Base-by-base conservation (phyloP, 2,888 invertebrate genomes). In the Celastrina argiolus region DNA sequence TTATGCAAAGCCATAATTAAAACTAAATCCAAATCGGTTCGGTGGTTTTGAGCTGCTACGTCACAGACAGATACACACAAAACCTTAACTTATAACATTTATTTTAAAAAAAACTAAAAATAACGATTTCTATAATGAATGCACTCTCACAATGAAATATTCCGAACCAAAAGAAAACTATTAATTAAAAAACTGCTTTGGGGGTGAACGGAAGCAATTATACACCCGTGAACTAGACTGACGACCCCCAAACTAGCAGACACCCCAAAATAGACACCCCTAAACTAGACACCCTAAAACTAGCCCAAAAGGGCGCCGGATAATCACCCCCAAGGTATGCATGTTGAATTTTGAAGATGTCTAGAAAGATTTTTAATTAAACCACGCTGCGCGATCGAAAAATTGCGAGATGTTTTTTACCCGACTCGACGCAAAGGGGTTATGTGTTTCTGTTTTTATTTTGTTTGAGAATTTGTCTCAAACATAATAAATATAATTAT, bases 281-380 rank as follows among this genome's bases (percentile, higher is more conserved):
- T 22, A 26, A 51, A 51, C 51, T 51, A 51, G 51, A 51, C 51
- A 1, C 51, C 51, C 51, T 26, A 4, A n/a, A 36, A 41, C 41
- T 41, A 41, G n/a, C 41, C 39, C 39, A 12, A 51, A 51, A 51
- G 45, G 45, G 10, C 16, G 18, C 45, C 45, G 10, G 18, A 51
- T 51, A 31, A 16, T 45, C 51, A 1, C 22, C 51, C 51, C 51
- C 22, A 51, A 51, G 45, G 45, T 45, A 45, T 45, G 51, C 22
- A 51, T 51, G 51, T 51, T 51, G 51, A 51, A 51, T 51, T 51
- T 22, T 51, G 51, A 51, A 51, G 51, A 51, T 51, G 51, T 51
- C 51, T 51, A 51, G 12, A 51, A 51, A 51, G 51, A 51, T 14
- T 51, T 51, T 51, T 51, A 51, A 51, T 51, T 51, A 51, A 51